Percentiles rank a stretch among this genome's conserved stretches.
Evolutionary conservation across 2,797 vertebrate species (phyloP).

Genomic region (Paguma larvata): DNA sequence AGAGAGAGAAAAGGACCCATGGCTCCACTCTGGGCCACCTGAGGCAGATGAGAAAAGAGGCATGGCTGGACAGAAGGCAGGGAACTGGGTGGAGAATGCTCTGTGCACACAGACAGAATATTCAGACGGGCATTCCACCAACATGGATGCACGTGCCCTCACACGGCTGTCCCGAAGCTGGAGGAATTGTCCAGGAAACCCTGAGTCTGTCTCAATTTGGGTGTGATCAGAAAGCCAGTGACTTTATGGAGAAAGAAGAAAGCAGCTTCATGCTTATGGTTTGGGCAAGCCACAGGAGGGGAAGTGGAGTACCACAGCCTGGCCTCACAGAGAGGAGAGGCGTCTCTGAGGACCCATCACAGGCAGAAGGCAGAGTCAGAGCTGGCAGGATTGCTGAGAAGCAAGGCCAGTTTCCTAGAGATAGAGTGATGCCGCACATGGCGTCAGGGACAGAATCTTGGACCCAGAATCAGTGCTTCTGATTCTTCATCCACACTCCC

Average conservation of each 20-base stretch:
- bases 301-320: not conserved
- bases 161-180: accelerated
- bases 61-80: not conserved
- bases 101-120: accelerated
- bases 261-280: not conserved
- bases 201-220: not conserved
- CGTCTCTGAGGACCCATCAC: too few species aligned
- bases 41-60: not conserved
- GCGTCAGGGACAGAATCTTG: not conserved
- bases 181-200: not conserved
- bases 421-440: accelerated
- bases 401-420: not conserved
- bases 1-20: not conserved
- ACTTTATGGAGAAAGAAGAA: not conserved
- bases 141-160: not conserved
- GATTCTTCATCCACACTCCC: accelerated
- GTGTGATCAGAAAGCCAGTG: not conserved
- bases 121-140: not conserved
- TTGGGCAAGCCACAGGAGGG: not conserved
- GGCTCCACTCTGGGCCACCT: not conserved
- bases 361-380: not conserved
- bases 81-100: not conserved
- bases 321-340: accelerated
- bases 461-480: too few species aligned
- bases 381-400: not conserved